phyloP scores from a whole-genome alignment of 2,888 invertebrate genomes.

The Meloe dianella region DNA sequence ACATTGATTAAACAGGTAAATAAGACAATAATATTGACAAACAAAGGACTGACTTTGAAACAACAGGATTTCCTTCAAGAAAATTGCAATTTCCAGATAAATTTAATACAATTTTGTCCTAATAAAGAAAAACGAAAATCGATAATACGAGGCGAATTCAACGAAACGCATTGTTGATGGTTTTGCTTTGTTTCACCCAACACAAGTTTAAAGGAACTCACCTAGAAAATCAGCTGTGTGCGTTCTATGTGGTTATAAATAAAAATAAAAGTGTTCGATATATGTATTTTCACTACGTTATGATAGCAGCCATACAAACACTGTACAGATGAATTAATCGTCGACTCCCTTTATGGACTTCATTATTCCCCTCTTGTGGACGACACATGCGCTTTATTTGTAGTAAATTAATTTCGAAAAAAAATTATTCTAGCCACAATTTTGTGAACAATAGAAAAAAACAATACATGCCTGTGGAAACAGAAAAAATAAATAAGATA shows the following conservation, averaged over 20 bases:
- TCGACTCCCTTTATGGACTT: conserved; percentile 30
- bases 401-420: background rate
- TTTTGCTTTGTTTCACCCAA: background rate
- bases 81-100: background rate
- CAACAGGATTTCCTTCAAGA: too few species aligned
- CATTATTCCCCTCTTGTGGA: conserved; percentile 23
- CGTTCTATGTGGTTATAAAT: conserved; percentile 21
- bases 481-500: background rate
- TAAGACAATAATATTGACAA: background rate
- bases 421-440: background rate
- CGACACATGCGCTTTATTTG: conserved; percentile 11
- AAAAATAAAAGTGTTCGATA: conserved; percentile 26
- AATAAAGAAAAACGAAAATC: conserved; percentile 5
- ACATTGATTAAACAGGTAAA: too few species aligned
- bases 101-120: background rate
- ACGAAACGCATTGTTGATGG: background rate
- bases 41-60: background rate
- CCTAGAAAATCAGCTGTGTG: conserved; percentile 28
- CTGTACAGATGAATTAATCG: conserved; percentile 25
- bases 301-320: conserved; percentile 26
- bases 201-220: conserved; percentile 17
- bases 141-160: background rate
- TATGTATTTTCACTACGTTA: conserved; percentile 17
- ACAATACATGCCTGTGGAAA: background rate
- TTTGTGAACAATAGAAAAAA: background rate